Evolutionary conservation across 2,113 vertebrate genomes (phyloP), one percentile per base, ranked within the genome.

Genomic region (Nipponia nippon): DNA sequence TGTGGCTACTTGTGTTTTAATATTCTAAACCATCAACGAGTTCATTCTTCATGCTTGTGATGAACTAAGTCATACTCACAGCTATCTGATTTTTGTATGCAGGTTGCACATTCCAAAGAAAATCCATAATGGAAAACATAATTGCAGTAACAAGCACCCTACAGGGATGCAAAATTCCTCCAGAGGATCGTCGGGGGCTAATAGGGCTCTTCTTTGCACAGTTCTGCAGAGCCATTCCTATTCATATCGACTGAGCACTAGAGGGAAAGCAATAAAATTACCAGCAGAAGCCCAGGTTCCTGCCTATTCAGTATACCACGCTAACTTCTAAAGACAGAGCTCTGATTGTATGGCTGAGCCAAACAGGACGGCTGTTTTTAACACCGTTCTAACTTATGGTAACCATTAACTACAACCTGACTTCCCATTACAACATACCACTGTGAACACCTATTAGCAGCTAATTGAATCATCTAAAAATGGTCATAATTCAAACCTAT

Each of bases 221-320:
- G 78, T 77, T 94, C 79, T n/a, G 16, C 65, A 82, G 65, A 95
- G 88, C 78, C 75, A 27, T 88, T 93, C 38, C 93, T 96, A 75
- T 87, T 95, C 96, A 44, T 73, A 93, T 83, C 0, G 2, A 59
- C 55, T 19, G 53, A 92, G 90, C 65, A 77, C 71, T 78, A 40
- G 81, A 91, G 81, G 95, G 63, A 96, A 96, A 90, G 96, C 93
- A 95, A 97, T 98, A 97, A 98, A 96, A 97, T 92, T 91, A 73
- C 93, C 90, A 93, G 91, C 91, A 42, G 85, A 95, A 95, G 72
- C 77, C 85, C 89, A 83, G 38, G 89, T 76, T 95, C 89, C 96
- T 95, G 95, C 88, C 93, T 93, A 49, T 82, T 95, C 91, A 72
- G 76, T 56, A 10, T 49, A 53, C 79, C 58, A 61, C 32, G 52